Base-by-base conservation (phyloP, 2,113 vertebrate genomes). In the Heteronetta atricapilla region DNA sequence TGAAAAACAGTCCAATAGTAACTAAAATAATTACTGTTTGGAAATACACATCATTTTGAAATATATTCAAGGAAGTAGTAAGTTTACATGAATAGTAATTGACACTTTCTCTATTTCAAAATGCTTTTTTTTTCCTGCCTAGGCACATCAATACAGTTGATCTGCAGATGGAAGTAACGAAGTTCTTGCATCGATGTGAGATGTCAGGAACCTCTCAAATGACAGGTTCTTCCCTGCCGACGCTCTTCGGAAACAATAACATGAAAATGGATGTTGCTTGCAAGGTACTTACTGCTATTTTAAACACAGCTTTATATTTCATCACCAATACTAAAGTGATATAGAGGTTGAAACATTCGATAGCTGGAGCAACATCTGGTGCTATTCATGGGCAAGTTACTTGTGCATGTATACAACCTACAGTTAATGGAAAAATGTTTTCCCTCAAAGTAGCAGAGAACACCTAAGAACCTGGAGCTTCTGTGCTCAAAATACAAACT, bases 81-180 rank as follows among this genome's bases (percentile, higher is more conserved):
- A 80, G n/a, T 72, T 85, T 10, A 46, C 31, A 22, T 36, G 55
- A 70, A 46, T 40, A 63, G 26, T 50, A 92, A 46, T 50, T 34
- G 28, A 52, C 4, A 6, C 10, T 66, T 82, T 28, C 22, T 40
- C 15, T 86, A 3, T 72, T 86, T 63, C 7, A 89, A 88, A 92
- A 53, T 78, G 42, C 62, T 1, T 56, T 20, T 86, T 92, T 88
- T 70, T n/a, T 74, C 26, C 75, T 83, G 0, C 29, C 62, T 29
- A 99, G 99, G 89, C 99, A 99, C 95, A 99, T 99, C 95, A 99
- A 98, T 96, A 99, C 99, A 4, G 98, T 99, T 56, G 99, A 99
- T 97, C 98, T 99, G 68, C 99, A 99, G 95, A 98, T 99, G 98
- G 99, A 99, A 96, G 99, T 99, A 89, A 99, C 99, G 22, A 98